Percentiles rank a stretch among this genome's conserved stretches.
Conservation (phyloP, 2,888 invertebrate species). For the Phytoseiulus persimilis region DNA sequence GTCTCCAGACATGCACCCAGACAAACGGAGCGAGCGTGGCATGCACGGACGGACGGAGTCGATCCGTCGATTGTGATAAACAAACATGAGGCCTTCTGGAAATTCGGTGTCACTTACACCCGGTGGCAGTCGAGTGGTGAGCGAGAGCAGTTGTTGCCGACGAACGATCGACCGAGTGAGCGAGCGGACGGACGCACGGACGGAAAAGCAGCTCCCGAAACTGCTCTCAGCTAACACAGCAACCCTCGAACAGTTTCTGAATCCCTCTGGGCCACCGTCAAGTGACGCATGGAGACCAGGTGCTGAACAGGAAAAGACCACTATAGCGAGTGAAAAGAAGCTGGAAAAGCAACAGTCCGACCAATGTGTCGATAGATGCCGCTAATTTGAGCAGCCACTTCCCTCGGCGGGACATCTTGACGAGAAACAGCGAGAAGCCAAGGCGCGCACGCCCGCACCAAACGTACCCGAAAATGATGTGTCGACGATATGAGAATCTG, state of each 20-base stretch:
- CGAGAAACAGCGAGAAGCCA: neutral
- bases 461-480: neutral
- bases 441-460: neutral
- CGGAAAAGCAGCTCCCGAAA: neutral
- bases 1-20: neutral
- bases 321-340: neutral
- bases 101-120: neutral
- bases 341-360: conserved; percentile 5
- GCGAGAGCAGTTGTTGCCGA: neutral
- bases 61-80: conserved; percentile 5
- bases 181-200: neutral
- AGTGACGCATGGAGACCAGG: conserved; percentile 5
- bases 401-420: neutral
- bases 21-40: too few relatives aligned
- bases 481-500: neutral
- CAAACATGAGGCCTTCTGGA: neutral
- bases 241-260: neutral
- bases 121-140: neutral
- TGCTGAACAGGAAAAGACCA: neutral
- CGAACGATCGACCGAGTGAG: neutral
- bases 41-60: neutral
- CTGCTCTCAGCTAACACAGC: neutral
- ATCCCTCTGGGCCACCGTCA: conserved; percentile 5
- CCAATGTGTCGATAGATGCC: neutral
- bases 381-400: conserved; percentile 5